phyloP scores from a whole-genome alignment of 92 coral and sea anemone species.

The Blastomussa wellsi region DNA sequence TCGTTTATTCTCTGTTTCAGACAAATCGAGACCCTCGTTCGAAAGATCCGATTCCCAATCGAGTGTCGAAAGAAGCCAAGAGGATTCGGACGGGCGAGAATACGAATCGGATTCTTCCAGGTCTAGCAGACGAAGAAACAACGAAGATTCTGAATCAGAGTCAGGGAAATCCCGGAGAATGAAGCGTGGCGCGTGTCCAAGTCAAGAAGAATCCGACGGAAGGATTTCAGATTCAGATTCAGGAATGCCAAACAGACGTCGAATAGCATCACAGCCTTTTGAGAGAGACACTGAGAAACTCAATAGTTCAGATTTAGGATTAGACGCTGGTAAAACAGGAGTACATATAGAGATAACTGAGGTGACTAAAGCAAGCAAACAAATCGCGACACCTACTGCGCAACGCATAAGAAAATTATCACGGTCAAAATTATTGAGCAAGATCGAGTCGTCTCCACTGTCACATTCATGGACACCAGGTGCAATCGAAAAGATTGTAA shows the following conservation, averaged over 20 bases:
- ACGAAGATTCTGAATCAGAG: constrained; percentile 36
- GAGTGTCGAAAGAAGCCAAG: constrained; percentile 35
- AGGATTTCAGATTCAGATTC: constrained; percentile 33
- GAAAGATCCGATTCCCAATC: constrained; percentile 39
- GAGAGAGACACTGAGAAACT: background rate
- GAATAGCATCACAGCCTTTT: constrained; percentile 3
- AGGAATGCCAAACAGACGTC: constrained; percentile 2
- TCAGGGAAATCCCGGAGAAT: constrained; percentile 15
- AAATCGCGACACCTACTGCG: background rate
- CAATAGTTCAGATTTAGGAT: background rate
- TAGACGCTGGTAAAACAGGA: background rate
- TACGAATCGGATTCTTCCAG: constrained; percentile 29
- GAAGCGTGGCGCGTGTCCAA: constrained; percentile 1
- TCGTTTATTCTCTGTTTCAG: constrained; percentile 15
- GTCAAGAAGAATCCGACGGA: constrained; percentile 32
- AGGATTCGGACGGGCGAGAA: constrained; percentile 41
- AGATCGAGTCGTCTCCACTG: constrained; percentile 38
- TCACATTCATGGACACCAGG: constrained; percentile 87
- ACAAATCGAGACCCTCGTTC: constrained; percentile 42
- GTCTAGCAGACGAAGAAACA: constrained; percentile 4
- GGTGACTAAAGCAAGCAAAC: constrained; percentile 31
- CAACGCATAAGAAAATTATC: constrained; percentile 42
- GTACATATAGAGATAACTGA: constrained; percentile 27
- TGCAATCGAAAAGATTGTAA: constrained; percentile 81
- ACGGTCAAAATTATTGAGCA: constrained; percentile 30